Base-by-base conservation (phyloP, 2,797 vertebrate genomes). In the Eulemur albifrons region DNA sequence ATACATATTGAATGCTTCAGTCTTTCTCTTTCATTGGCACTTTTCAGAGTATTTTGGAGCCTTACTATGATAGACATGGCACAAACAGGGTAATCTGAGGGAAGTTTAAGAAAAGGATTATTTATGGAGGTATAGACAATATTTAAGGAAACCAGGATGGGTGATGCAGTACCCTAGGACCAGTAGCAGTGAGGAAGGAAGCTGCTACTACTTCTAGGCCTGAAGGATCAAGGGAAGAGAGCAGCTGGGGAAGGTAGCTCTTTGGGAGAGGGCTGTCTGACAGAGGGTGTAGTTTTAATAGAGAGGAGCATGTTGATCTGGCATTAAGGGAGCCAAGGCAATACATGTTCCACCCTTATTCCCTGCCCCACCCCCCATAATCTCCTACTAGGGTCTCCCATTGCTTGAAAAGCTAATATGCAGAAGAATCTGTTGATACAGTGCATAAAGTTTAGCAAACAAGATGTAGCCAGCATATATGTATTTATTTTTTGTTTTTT, bases 21-120 rank as follows among this genome's bases (percentile, higher is more conserved):
- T 59, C 38, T 93, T 86, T 82, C 38, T 72, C 40, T 76, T 88
- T 95, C 75, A 83, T 95, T 83, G 43, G 32, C 45, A 30, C 85
- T 96, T 76, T 85, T 84, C 52, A 93, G 48, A 92, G 52, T 73
- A 79, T 65, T 96, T 94, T 92, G 40, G 75, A 96, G 18, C 20
- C 21, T 92, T 89, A 73, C 21, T 92, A 35, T 94, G n/a, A 80
- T 82, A 95, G 48, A 52, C 54, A 63, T 93, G 84, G 57, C 77
- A 86, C 35, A 54, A 69, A 73, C n/a, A 69, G 52, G 63, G 35
- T 92, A 76, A 86, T 89, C 95, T 84, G 72, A 92, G 43, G 38
- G 13, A 73, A 85, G 18, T 95, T 87, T 84, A 79, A 94, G 85
- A 73, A 96, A 95, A 80, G 23, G 17, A 40, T 32, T 80, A 7